These are phyloP conservation scores for Cylindroiulus punctatus DNA, from an alignment of 2,888 invertebrate genomes.

Conservation along the genomic window DNA sequence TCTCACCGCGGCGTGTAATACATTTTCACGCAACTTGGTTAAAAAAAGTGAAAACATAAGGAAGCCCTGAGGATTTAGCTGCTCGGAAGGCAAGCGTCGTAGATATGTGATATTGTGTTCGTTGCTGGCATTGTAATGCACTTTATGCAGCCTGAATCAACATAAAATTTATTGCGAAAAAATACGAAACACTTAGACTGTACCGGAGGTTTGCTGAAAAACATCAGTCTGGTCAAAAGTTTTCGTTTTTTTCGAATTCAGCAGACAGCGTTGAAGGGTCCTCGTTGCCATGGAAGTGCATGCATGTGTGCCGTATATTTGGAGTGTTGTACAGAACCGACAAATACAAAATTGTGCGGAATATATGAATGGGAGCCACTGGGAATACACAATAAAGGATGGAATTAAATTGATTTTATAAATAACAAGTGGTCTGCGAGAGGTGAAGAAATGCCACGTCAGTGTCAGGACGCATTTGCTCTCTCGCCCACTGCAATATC, in stretches of 20 bases:
- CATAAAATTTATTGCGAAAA: constrained; percentile 44
- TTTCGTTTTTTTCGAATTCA: background rate
- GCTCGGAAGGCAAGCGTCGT: constrained; percentile 12
- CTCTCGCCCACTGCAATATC: constrained; percentile 30
- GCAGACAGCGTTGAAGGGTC: background rate
- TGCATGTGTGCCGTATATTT: background rate
- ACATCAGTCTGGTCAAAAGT: background rate
- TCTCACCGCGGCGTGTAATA: constrained; percentile 17
- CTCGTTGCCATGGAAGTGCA: constrained; percentile 5
- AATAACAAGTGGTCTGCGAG: constrained; percentile 48
- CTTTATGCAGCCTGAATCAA: constrained; percentile 4
- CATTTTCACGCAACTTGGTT: constrained; percentile 45
- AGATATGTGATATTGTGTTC: constrained; percentile 28
- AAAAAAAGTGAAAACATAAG: constrained; percentile 36
- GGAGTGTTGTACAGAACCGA: background rate
- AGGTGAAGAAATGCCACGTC: constrained; percentile 51
- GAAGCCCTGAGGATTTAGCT: constrained; percentile 10
- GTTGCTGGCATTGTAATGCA: constrained; percentile 36
- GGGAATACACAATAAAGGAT: constrained; percentile 51
- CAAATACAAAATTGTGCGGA: constrained; percentile 35
- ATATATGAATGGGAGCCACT: constrained; percentile 31
- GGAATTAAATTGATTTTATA: constrained; percentile 54
- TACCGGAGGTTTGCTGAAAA: background rate
- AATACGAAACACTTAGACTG: background rate
- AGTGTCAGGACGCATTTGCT: constrained; percentile 27